phyloP scores from a whole-genome alignment of 2,113 vertebrate genomes.

The Nerophis ophidion region DNA sequence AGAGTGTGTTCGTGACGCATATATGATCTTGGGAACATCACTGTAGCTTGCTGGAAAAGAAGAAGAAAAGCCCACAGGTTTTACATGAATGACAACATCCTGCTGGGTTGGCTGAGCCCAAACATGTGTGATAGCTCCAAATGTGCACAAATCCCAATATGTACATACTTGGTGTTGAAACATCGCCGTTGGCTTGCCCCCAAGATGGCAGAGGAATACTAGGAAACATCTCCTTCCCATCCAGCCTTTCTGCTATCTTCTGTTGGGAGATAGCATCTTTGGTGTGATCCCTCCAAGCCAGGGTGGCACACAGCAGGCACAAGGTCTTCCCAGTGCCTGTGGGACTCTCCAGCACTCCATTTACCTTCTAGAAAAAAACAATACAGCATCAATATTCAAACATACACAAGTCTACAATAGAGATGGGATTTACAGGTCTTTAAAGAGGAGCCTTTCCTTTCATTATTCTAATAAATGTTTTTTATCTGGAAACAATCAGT shows the following conservation, averaged over 20 bases:
- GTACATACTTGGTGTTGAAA: slow-evolving; percentile 65
- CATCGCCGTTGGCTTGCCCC: slow-evolving; percentile 66
- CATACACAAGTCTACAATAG: no score
- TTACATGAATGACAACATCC: neutral
- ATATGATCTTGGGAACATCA: slow-evolving; percentile 92
- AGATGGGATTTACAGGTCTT: no score
- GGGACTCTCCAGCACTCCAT: slow-evolving; percentile 93
- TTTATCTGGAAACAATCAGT: no score
- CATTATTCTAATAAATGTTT: no score
- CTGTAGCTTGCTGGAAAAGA: slow-evolving; percentile 75
- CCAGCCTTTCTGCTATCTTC: slow-evolving; percentile 74
- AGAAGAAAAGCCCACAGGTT: slow-evolving; percentile 1
- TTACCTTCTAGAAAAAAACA: slow-evolving; percentile 70
- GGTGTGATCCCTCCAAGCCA: slow-evolving; percentile 87
- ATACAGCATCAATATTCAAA: neutral
- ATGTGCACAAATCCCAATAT: no score
- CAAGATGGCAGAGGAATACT: slow-evolving; percentile 73
- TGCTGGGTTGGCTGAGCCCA: no score
- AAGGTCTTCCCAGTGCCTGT: slow-evolving; percentile 95
- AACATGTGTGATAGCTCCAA: no score
- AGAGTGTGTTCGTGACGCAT: slow-evolving; percentile 93
- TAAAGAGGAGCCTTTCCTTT: no score
- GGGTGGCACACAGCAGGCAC: slow-evolving; percentile 84
- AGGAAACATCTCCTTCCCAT: slow-evolving; percentile 68
- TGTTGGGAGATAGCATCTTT: slow-evolving; percentile 80